These are phyloP conservation scores for Gymnocheta viridis DNA, from an alignment of 2,888 invertebrate species.

Conservation along the genomic window DNA sequence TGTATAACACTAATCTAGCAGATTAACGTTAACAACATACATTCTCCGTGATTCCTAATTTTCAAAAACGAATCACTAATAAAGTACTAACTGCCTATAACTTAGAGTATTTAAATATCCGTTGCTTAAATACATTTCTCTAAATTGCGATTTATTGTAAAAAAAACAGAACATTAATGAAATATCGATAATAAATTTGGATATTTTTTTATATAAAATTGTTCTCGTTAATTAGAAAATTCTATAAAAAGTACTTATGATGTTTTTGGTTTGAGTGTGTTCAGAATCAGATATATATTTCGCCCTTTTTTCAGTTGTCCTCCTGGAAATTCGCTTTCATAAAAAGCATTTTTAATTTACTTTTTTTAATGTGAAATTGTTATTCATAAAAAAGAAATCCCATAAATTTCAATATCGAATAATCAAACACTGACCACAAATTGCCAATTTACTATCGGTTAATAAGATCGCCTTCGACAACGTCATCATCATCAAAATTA, in stretches of 20 bases:
- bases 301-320: not conserved
- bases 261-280: too few relatives aligned
- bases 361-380: not conserved
- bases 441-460: conserved; percentile 66
- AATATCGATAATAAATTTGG: too few relatives aligned
- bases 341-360: not conserved
- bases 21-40: too few relatives aligned
- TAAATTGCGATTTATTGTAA: too few relatives aligned
- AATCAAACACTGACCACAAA: conserved; percentile 68
- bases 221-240: not conserved
- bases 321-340: not conserved
- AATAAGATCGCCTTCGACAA: conserved; percentile 61
- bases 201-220: not conserved
- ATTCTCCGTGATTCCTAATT: too few relatives aligned
- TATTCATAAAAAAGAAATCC: conserved; percentile 26
- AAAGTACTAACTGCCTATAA: too few relatives aligned
- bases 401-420: conserved; percentile 62
- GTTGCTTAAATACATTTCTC: too few relatives aligned
- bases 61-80: too few relatives aligned
- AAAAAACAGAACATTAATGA: too few relatives aligned
- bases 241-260: not conserved
- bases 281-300: not conserved
- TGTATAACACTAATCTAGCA: too few relatives aligned
- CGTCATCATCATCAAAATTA: conserved; percentile 18
- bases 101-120: too few relatives aligned